Conservation (phyloP, 2,113 vertebrate species). For the Nannospalax galili region DNA sequence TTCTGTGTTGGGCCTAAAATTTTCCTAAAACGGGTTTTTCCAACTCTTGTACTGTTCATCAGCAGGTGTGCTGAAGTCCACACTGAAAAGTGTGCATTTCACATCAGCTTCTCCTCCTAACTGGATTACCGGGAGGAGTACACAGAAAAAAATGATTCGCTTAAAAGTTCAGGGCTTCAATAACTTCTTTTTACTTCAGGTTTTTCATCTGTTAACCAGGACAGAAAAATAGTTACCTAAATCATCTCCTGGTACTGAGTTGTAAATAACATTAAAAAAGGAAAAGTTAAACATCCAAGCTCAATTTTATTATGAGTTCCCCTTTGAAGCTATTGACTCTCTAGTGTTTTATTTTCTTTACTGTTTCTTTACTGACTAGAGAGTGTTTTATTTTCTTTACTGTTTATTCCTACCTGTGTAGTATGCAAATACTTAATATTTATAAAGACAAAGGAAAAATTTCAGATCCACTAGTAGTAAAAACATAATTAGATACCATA, state of each 20-base stretch:
- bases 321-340: background rate
- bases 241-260: background rate
- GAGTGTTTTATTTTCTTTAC: too few relatives aligned
- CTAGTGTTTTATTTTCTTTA: background rate
- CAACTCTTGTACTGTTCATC: slow-evolving; percentile 36
- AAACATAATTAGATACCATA: background rate
- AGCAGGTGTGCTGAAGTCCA: slow-evolving; percentile 12
- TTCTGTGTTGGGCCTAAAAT: slow-evolving; percentile 62
- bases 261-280: background rate
- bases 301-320: background rate
- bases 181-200: background rate
- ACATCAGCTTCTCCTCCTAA: background rate
- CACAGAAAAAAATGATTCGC: background rate
- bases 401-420: background rate
- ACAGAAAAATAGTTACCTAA: background rate
- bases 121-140: background rate
- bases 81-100: background rate
- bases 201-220: slow-evolving; percentile 30
- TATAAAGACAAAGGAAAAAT: slow-evolving; percentile 1
- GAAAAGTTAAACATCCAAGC: slow-evolving; percentile 36
- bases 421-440: background rate
- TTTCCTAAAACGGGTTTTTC: slow-evolving; percentile 66
- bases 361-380: too few relatives aligned
- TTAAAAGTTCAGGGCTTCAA: background rate
- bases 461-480: background rate